phyloP scores from a whole-genome alignment of 2,888 invertebrate genomes.

The Spodoptera littoralis region DNA sequence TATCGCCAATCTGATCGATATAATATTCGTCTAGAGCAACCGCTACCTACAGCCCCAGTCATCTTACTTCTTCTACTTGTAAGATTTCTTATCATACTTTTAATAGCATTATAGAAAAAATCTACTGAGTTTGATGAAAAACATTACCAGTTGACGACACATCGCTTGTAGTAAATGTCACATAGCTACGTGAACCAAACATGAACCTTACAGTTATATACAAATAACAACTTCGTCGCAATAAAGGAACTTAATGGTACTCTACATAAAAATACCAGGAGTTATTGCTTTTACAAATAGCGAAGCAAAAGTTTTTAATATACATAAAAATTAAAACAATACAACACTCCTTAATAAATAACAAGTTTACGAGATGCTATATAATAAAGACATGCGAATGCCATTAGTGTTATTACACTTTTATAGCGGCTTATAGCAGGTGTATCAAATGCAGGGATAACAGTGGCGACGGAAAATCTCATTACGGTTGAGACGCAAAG shows the following conservation, averaged over 20 bases:
- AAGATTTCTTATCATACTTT: too few relatives aligned
- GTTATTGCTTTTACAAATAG: slow-evolving; percentile 38
- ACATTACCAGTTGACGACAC: too few relatives aligned
- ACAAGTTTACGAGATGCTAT: slow-evolving; percentile 78
- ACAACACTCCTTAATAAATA: slow-evolving; percentile 75
- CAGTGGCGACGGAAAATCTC: slow-evolving; percentile 71
- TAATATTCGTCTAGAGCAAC: too few relatives aligned
- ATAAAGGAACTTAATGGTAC: not conserved
- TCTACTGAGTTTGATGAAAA: too few relatives aligned
- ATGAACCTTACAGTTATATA: too few relatives aligned
- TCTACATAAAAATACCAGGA: slow-evolving; percentile 27
- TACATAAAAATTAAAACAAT: slow-evolving; percentile 74
- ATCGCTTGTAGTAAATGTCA: too few relatives aligned
- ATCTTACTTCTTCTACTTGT: too few relatives aligned
- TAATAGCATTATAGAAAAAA: too few relatives aligned
- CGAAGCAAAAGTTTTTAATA: slow-evolving; percentile 45
- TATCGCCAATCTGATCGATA: too few relatives aligned
- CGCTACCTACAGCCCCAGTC: too few relatives aligned
- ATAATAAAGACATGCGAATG: slow-evolving; percentile 84
- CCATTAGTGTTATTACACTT: slow-evolving; percentile 85
- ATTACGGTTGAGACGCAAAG: slow-evolving; percentile 60
- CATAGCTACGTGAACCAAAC: too few relatives aligned
- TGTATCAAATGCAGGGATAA: slow-evolving; percentile 72
- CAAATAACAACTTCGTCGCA: too few relatives aligned
- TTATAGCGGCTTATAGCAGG: slow-evolving; percentile 75